These are phyloP conservation scores for Yponomeuta malinellus DNA, from an alignment of 2,888 invertebrate genomes.

Conservation along the genomic window DNA sequence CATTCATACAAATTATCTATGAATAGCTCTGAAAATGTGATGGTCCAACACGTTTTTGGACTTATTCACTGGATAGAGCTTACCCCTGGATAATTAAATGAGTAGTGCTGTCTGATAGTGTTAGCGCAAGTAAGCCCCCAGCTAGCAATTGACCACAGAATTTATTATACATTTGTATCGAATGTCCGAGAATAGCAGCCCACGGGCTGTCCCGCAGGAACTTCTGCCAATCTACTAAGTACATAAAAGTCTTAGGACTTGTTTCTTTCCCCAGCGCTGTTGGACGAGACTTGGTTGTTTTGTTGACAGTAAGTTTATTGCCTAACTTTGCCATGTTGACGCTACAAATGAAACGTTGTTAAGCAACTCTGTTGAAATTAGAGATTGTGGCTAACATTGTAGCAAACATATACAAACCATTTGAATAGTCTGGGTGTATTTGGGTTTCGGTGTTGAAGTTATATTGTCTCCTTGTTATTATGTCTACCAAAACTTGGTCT, in stretches of 20 bases:
- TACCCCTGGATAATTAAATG: no score
- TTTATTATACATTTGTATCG: neutral
- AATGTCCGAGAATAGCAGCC: neutral
- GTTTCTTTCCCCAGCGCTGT: neutral
- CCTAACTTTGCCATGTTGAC: neutral
- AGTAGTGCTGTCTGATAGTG: no score
- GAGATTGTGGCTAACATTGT: neutral
- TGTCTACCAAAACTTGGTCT: no score
- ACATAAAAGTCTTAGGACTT: neutral
- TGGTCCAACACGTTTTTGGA: no score
- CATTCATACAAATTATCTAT: no score
- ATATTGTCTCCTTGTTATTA: no score
- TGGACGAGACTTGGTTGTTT: neutral
- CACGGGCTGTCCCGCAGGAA: neutral
- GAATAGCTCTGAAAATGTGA: no score
- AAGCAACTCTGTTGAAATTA: neutral
- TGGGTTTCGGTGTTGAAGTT: no score
- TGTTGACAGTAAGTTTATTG: neutral
- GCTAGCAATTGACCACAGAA: neutral
- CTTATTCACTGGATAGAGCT: no score
- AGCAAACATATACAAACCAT: neutral
- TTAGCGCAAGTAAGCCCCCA: no score
- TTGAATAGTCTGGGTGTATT: neutral
- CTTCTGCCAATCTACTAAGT: constrained; percentile 1
- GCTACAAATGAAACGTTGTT: neutral